Evolutionary conservation across 30 jellyfish, hydroid and myxozoan genomes (phyloP).

Genomic region (Mastigias papua): DNA sequence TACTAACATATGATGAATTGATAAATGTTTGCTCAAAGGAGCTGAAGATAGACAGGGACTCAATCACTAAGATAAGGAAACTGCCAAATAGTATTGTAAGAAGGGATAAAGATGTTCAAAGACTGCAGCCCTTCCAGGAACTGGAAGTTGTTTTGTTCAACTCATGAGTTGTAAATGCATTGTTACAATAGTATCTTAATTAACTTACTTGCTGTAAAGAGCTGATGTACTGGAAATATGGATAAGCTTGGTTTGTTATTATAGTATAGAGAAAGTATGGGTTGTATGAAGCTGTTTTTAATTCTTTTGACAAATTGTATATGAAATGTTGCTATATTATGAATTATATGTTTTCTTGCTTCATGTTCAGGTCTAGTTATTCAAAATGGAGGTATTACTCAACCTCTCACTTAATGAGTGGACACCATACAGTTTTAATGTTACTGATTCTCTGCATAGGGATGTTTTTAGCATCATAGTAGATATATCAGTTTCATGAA

Average conservation of each 20-base stretch:
- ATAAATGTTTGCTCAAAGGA: constrained; percentile 77
- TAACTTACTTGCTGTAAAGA: constrained; percentile 8
- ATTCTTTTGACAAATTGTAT: too few relatives aligned
- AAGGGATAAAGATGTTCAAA: constrained; percentile 86
- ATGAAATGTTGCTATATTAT: too few relatives aligned
- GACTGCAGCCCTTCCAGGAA: constrained; percentile 84
- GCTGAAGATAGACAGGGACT: constrained; percentile 53
- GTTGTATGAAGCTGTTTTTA: neutral
- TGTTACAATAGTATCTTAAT: neutral
- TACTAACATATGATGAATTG: constrained; percentile 73
- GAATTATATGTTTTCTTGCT: too few relatives aligned
- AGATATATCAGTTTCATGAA: too few relatives aligned
- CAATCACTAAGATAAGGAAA: constrained; percentile 74
- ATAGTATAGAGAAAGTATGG: too few relatives aligned
- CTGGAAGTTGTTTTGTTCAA: constrained; percentile 65
- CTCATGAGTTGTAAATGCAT: neutral
- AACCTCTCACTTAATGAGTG: too few relatives aligned
- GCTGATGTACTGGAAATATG: neutral
- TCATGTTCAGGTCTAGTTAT: too few relatives aligned
- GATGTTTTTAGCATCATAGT: too few relatives aligned
- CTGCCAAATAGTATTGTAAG: constrained; percentile 86
- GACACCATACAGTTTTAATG: too few relatives aligned
- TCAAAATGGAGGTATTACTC: too few relatives aligned
- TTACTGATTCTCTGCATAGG: too few relatives aligned
- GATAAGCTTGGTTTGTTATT: too few relatives aligned